Evolutionary conservation across 2,888 invertebrate genomes (phyloP).

Genomic region (Omphaloscelis lunosa): DNA sequence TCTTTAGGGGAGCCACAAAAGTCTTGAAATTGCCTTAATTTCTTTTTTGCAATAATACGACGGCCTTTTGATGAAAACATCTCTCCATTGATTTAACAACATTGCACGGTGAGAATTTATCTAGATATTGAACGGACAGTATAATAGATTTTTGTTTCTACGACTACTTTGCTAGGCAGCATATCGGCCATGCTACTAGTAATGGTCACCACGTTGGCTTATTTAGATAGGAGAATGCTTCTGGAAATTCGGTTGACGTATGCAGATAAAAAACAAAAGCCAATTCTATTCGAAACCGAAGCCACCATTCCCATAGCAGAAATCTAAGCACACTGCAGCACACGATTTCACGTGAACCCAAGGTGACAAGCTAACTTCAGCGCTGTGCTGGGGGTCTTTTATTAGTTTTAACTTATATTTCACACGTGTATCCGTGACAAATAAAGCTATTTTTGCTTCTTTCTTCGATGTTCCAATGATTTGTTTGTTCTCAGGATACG

Average conservation of each 20-base stretch:
- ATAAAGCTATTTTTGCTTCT: too few species aligned
- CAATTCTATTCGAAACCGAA: too few species aligned
- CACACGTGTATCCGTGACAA: too few species aligned
- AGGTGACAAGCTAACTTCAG: not conserved
- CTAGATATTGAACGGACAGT: not conserved
- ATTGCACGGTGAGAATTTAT: not conserved
- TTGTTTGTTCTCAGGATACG: conserved; percentile 27
- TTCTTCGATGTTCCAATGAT: not conserved
- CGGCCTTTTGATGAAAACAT: not conserved
- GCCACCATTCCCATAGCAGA: not conserved
- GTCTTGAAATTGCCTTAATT: too few species aligned
- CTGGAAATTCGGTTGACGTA: not conserved
- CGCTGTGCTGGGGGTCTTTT: not conserved
- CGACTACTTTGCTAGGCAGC: not conserved
- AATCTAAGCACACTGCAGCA: not conserved
- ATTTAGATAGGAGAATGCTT: not conserved
- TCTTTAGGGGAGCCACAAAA: too few species aligned
- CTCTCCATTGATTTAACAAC: not conserved
- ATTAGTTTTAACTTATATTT: not conserved
- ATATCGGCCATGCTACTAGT: not conserved
- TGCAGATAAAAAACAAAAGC: too few species aligned
- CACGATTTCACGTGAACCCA: not conserved
- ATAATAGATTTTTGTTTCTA: not conserved
- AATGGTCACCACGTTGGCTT: not conserved
- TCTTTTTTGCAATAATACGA: not conserved